Percentiles rank a stretch among this genome's conserved stretches.
phyloP scores from a whole-genome alignment of 2,888 invertebrate species.

The Ichneumoninae sp. region DNA sequence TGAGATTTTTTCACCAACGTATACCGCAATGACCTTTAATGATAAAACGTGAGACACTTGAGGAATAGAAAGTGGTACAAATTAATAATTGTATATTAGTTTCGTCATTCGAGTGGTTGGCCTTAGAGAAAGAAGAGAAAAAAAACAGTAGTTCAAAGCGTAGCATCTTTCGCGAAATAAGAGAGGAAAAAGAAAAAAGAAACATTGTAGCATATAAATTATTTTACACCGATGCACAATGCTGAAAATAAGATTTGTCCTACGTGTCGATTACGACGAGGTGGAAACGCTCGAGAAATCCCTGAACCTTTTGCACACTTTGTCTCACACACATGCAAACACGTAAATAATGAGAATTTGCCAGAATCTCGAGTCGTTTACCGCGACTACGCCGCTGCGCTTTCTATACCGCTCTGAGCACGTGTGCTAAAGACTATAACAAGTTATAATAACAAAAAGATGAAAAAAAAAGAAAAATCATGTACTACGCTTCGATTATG shows the following conservation, averaged over 20 bases:
- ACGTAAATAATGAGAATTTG: constrained; percentile 11
- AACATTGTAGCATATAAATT: constrained; percentile 19
- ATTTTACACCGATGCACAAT: constrained; percentile 47
- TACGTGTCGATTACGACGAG: constrained; percentile 9
- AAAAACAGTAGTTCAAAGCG: not conserved
- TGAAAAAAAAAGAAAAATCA: constrained; percentile 55
- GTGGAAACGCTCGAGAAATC: constrained; percentile 60
- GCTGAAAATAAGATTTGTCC: not conserved
- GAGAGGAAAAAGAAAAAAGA: too few relatives aligned
- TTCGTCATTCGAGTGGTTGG: constrained; percentile 35
- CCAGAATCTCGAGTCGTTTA: constrained; percentile 56
- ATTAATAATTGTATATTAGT: constrained; percentile 43
- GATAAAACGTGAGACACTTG: constrained; percentile 52
- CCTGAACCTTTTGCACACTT: constrained; percentile 64
- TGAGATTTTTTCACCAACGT: constrained; percentile 39
- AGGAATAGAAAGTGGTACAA: constrained; percentile 57
- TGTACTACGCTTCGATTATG: constrained; percentile 39
- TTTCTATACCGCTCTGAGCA: constrained; percentile 12
- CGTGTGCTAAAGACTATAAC: constrained; percentile 55
- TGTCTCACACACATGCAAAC: constrained; percentile 17
- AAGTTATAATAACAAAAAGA: constrained; percentile 25
- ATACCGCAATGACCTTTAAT: constrained; percentile 45
- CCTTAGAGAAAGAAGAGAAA: not conserved
- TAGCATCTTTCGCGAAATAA: constrained; percentile 1
- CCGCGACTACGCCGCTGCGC: constrained; percentile 21